Base-by-base conservation (phyloP, 2,113 vertebrate species). In the Platichthys flesus region DNA sequence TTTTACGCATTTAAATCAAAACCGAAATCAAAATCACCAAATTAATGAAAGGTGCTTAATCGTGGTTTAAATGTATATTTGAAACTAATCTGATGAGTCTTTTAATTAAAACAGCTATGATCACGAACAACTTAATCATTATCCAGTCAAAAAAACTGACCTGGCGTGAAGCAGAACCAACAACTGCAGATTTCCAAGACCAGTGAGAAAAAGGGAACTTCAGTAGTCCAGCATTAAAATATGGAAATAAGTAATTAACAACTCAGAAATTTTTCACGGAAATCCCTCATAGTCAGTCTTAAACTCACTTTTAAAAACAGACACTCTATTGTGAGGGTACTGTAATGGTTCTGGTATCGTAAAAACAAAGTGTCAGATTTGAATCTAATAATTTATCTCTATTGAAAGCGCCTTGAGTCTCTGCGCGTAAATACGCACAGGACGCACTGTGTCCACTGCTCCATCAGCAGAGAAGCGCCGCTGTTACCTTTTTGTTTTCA, bases 401-500 rank as follows among this genome's bases (percentile, higher is more conserved):
- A 26, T 6, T n/a, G 37, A 47, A 55, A 28, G 28, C 47, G 2
- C 2, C 2, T 56, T 20, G 2, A 8, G 20, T 5, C 9, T 23
- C 72, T 0, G 26, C 59, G 78, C 67, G 71, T 20, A 74, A 74
- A 79, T 21, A 28, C 73, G 67, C 70, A 21, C 31, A 21, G 31
- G 21, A 64, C 52, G 49, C 31, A 47, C 20, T 3, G 1, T 24
- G n/a, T 40, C 28, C 66, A 56, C 14, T 42, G 2, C 49, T 18
- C 55, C 1, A 35, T 24, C 12, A 23, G 23, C 45, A 23, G 3
- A 54, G 24, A 0, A 55, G 64, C 18, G 42, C 47, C 2, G 5
- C 28, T 28, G 15, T 66, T 93, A 93, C 92, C 92, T 92, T 93
- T 51, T 91, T 92, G 67, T 66, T 87, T 49, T 93, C 90, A 31